Conservation (phyloP, 2,888 invertebrate genomes). For the Punctoribates punctum region DNA sequence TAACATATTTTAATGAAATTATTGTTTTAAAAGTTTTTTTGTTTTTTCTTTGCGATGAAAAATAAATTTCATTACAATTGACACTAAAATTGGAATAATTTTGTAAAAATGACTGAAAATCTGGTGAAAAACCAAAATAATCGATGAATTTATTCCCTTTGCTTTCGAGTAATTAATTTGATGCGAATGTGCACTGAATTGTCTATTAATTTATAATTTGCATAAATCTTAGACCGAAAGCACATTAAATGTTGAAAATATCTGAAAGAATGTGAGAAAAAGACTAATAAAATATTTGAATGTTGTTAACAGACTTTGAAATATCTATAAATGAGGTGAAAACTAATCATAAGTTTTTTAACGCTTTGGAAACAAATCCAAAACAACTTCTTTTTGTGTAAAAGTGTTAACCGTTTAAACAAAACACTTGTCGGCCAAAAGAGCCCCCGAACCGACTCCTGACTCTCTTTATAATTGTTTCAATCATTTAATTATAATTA, state of each 20-base stretch:
- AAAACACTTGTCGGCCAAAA: neutral
- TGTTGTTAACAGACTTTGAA: neutral
- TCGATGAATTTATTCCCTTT: neutral
- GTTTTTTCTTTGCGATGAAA: slow-evolving; percentile 18
- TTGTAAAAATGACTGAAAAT: neutral
- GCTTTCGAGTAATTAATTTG: neutral
- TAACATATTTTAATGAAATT: neutral
- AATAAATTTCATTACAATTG: slow-evolving; percentile 27
- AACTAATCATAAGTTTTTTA: neutral
- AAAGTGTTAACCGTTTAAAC: neutral
- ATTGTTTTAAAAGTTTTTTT: slow-evolving; percentile 3
- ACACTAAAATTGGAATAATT: slow-evolving; percentile 25
- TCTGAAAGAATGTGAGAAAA: neutral
- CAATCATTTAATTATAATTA: neutral
- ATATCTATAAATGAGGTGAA: neutral
- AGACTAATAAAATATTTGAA: neutral
- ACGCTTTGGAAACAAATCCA: neutral
- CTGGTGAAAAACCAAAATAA: neutral
- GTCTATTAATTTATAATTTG: neutral
- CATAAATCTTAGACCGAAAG: slow-evolving; percentile 1
- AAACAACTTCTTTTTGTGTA: neutral
- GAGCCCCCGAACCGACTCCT: neutral
- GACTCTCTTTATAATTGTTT: neutral
- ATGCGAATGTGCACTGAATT: neutral
- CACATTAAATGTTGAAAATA: neutral